Percentiles rank a stretch among this genome's conserved stretches.
These are phyloP conservation scores for Urocitellus parryii DNA, from an alignment of 2,113 vertebrate species.

Conservation along the genomic window DNA sequence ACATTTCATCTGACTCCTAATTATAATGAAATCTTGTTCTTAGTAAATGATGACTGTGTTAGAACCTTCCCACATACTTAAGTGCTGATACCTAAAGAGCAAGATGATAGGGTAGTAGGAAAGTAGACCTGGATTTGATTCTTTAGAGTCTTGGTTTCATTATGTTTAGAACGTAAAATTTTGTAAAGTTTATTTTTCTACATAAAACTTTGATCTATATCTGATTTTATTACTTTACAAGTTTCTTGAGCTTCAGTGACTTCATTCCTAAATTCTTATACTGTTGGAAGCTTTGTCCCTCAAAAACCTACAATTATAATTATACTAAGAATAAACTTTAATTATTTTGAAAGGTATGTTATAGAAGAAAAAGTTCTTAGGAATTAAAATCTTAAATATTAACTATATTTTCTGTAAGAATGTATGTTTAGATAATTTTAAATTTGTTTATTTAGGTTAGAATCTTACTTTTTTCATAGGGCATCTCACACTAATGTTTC, in stretches of 20 bases:
- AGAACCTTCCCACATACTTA: neutral
- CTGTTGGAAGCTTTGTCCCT: neutral
- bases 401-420: too few relatives aligned
- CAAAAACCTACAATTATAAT: neutral
- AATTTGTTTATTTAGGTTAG: neutral
- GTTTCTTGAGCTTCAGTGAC: neutral
- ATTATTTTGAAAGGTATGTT: neutral
- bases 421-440: neutral
- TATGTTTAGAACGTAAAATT: neutral
- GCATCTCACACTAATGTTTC: neutral
- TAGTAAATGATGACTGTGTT: neutral
- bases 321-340: neutral
- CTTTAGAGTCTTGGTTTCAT: neutral
- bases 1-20: neutral
- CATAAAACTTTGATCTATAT: neutral
- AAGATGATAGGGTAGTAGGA: neutral
- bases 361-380: neutral
- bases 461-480: neutral
- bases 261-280: neutral
- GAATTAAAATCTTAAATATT: neutral
- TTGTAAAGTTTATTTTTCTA: neutral
- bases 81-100: neutral
- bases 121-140: neutral
- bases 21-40: neutral
- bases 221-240: neutral